Percentiles rank a stretch among this genome's conserved stretches.
These are phyloP conservation scores for Euura lappo DNA, from an alignment of 1,140 invertebrate species.

Conservation along the genomic window DNA sequence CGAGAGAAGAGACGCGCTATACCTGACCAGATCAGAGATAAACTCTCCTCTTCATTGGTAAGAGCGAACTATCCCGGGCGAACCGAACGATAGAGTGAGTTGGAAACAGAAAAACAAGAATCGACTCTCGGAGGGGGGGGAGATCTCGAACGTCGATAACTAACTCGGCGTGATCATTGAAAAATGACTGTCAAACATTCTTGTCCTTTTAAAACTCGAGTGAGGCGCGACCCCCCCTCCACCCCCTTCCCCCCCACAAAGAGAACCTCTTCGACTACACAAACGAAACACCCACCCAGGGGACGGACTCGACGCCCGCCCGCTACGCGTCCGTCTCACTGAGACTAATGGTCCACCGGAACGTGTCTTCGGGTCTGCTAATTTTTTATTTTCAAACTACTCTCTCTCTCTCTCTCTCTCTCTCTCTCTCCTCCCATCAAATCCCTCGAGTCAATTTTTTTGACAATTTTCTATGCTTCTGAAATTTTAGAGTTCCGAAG, in stretches of 20 bases:
- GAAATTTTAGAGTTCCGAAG: no score
- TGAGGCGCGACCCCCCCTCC: slow-evolving; percentile 42
- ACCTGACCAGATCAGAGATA: slow-evolving; percentile 33
- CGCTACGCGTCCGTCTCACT: slow-evolving; percentile 12
- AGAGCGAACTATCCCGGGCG: neutral
- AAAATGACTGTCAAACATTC: slow-evolving; percentile 61
- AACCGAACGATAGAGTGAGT: slow-evolving; percentile 11
- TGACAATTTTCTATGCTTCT: no score
- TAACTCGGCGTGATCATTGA: slow-evolving; percentile 57
- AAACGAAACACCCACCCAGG: neutral
- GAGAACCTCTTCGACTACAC: no score
- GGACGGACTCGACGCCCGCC: neutral
- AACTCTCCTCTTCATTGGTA: slow-evolving; percentile 6
- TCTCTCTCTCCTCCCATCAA: no score
- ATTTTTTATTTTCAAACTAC: slow-evolving; percentile 17
- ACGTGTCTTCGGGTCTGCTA: slow-evolving; percentile 31
- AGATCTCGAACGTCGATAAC: slow-evolving; percentile 55
- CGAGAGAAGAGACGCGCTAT: slow-evolving; percentile 26
- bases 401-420: no score
- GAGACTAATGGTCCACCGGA: slow-evolving; percentile 38
- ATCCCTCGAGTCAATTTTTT: neutral
- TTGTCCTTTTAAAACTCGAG: slow-evolving; percentile 53
- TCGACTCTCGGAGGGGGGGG: slow-evolving; percentile 27
- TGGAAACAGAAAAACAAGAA: slow-evolving; percentile 52
- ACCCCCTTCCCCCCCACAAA: neutral